Evolutionary conservation across 2,888 invertebrate genomes (phyloP), one percentile per base, ranked within the genome.

Genomic region (Coremacera marginata): DNA sequence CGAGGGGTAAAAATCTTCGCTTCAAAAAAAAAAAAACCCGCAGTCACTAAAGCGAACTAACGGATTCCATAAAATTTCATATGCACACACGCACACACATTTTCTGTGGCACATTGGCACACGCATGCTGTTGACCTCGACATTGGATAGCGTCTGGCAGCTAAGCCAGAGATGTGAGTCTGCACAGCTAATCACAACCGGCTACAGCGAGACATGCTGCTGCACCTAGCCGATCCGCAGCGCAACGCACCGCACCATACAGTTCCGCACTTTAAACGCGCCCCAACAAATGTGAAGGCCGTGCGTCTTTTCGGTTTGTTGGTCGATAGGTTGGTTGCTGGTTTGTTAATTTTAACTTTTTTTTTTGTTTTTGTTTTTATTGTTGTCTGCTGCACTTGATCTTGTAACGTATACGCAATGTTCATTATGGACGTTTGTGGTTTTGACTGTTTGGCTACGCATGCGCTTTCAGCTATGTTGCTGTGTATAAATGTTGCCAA

Each of bases 91-190:
- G 37, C 68, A 51, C 68, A 68, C 27, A 16, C 68, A 51, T 34
- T 27, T 9, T 4, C 19, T 11, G 11, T 44, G 44, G 19, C 55
- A 19, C 55, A 22, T 55, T n/a, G 31, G 44, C 44, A n/a, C 51
- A 72, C 72, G 22, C 52, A 49, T 72, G n/a, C 52, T 5, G 22
- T n/a, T 19, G 62, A 55, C 72, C 60, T 60, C 72, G 60, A 62
- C 72, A 72, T 72, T 60, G 57, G 27, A 19, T 3, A 22, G 22
- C 14, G 68, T 27, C 68, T 19, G 51, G 49, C 34, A 51, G 11
- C 51, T 7, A 25, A 68, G 8, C 19, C 16, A 31, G 52, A 55
- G 52, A n/a, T n/a, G 70, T 5, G 70, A 3, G 31, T 22, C 31
- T 14, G 34, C 34, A 16, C 0, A 44, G 7, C 44, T 44, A 44